These are phyloP conservation scores for Drosophila malerkotliana DNA, from an alignment of 1,140 invertebrate genomes.

Conservation along the genomic window DNA sequence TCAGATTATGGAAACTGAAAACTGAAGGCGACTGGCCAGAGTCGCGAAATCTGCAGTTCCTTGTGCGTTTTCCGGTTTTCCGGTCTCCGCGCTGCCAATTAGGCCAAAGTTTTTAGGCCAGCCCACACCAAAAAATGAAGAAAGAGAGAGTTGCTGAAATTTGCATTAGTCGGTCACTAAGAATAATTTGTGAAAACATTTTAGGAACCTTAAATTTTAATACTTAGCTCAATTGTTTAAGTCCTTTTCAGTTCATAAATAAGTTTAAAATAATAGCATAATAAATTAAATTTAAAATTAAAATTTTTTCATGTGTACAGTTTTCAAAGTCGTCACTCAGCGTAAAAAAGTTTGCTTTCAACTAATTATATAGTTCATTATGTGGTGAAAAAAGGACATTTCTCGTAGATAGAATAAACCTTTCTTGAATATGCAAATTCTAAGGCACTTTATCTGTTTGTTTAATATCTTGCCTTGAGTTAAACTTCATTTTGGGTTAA, in stretches of 20 bases:
- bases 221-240: too few relatives aligned
- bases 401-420: conserved; percentile 11
- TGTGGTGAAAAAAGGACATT: conserved; percentile 11
- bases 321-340: conserved; percentile 28
- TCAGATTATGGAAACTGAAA: conserved; percentile 56
- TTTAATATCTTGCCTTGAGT: background rate
- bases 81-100: conserved; percentile 52
- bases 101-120: conserved; percentile 56
- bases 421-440: conserved; percentile 2
- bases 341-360: conserved; percentile 42
- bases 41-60: conserved; percentile 10
- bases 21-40: conserved; percentile 33
- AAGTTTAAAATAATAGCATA: too few relatives aligned
- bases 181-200: background rate
- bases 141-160: conserved; percentile 41
- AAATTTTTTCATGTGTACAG: background rate
- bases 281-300: background rate
- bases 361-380: conserved; percentile 73
- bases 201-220: too few relatives aligned
- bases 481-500: background rate
- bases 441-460: background rate
- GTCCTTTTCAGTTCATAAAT: too few relatives aligned
- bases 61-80: conserved; percentile 5
- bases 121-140: conserved; percentile 29
- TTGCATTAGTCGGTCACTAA: conserved; percentile 37